phyloP scores from a whole-genome alignment of 2,113 vertebrate genomes.

The Nestor notabilis region DNA sequence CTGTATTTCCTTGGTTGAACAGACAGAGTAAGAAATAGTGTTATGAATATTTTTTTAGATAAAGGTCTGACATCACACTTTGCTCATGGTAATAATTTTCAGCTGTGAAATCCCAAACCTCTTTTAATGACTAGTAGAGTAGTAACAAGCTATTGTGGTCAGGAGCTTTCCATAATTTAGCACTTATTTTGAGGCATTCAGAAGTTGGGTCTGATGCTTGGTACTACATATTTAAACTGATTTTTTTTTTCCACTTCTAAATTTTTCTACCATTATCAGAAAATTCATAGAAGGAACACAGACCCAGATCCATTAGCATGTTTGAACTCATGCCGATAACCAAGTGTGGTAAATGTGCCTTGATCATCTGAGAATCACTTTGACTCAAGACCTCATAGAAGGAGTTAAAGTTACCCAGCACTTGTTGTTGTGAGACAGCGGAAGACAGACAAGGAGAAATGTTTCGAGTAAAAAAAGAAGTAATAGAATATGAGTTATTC shows the following conservation, averaged over 20 bases:
- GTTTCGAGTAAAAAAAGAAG: neutral
- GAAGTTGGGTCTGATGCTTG: neutral
- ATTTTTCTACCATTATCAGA: neutral
- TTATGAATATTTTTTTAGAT: neutral
- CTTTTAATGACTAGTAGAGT: neutral
- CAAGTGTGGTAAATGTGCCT: neutral
- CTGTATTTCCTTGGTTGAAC: neutral
- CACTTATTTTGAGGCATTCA: neutral
- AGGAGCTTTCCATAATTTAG: neutral
- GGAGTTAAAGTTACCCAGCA: neutral
- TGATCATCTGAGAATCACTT: neutral
- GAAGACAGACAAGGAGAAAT: neutral
- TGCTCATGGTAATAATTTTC: neutral
- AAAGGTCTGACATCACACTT: neutral
- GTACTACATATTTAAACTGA: neutral
- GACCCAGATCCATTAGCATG: neutral
- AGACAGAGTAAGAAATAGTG: neutral
- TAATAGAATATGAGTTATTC: neutral
- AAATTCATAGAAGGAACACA: neutral
- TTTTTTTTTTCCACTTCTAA: neutral
- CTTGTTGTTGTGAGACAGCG: neutral
- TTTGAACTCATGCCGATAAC: rapidly evolving
- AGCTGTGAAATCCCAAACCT: neutral
- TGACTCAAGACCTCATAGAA: neutral
- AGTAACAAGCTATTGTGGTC: neutral